phyloP scores from a whole-genome alignment of 2,888 invertebrate species.

The Coronaproctus castanopsis region DNA sequence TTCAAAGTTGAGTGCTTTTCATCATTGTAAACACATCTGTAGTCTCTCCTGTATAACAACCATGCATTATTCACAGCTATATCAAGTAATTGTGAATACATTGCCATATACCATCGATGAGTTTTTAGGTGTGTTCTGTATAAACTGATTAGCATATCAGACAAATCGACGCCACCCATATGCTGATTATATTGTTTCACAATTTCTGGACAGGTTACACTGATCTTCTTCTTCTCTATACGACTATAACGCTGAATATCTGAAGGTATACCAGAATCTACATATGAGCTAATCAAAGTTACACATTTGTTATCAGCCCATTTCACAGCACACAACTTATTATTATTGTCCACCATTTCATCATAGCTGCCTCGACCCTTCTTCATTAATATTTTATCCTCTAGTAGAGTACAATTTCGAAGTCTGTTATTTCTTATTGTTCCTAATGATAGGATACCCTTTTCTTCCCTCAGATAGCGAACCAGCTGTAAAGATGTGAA shows the following conservation, averaged over 20 bases:
- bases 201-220: slow-evolving; percentile 6
- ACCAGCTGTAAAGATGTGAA: slow-evolving; percentile 14
- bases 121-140: slow-evolving; percentile 8
- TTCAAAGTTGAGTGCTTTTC: no score
- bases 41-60: slow-evolving; percentile 11
- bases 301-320: slow-evolving; percentile 20
- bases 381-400: slow-evolving; percentile 15
- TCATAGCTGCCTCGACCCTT: slow-evolving; percentile 15
- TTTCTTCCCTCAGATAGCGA: slow-evolving; percentile 12
- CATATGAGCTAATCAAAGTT: slow-evolving; percentile 13
- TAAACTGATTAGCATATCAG: slow-evolving; percentile 12
- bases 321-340: slow-evolving; percentile 16
- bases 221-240: slow-evolving; percentile 5
- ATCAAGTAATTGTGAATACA: slow-evolving; percentile 9
- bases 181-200: slow-evolving; percentile 12
- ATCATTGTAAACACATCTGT: no score
- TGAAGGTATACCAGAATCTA: background rate
- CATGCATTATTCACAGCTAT: slow-evolving; percentile 12
- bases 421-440: slow-evolving; percentile 15
- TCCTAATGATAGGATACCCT: slow-evolving; percentile 15
- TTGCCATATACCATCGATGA: slow-evolving; percentile 10
- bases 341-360: slow-evolving; percentile 12
- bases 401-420: slow-evolving; percentile 8
- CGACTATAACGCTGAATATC: slow-evolving; percentile 5
- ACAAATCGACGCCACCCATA: slow-evolving; percentile 14